Evolutionary conservation across 2,113 vertebrate species (phyloP).

Genomic region (Percopsis transmontana): DNA sequence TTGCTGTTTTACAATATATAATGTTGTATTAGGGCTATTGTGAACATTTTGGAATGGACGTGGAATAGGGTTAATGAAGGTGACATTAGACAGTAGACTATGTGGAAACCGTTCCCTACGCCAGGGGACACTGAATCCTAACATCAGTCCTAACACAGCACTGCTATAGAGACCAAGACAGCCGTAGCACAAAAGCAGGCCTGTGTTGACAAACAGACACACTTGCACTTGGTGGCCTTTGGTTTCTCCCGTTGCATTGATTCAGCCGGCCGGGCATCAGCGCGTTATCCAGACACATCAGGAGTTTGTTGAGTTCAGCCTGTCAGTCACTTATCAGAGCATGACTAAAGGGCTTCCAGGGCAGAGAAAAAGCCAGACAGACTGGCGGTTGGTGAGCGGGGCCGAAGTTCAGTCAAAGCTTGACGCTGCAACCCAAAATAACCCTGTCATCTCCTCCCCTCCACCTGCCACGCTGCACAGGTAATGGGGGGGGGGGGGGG

Average conservation of each 20-base stretch:
- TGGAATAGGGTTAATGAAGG: too few relatives aligned
- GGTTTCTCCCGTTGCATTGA: constrained; percentile 13
- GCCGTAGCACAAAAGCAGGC: background rate
- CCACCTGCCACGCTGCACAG: constrained; percentile 20
- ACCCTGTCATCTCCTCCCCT: constrained; percentile 43
- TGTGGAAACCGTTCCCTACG: too few relatives aligned
- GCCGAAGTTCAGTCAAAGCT: constrained; percentile 48
- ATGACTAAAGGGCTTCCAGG: constrained; percentile 51
- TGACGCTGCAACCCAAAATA: constrained; percentile 44
- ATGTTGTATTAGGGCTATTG: too few relatives aligned
- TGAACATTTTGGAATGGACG: too few relatives aligned
- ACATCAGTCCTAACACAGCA: too few relatives aligned
- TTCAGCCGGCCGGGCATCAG: constrained; percentile 30
- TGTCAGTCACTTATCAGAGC: constrained; percentile 41
- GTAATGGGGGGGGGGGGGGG: too few relatives aligned
- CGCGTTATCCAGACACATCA: constrained; percentile 17
- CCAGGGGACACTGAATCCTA: too few relatives aligned
- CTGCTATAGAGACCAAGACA: background rate
- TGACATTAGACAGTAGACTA: too few relatives aligned
- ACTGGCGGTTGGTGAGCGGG: too few relatives aligned
- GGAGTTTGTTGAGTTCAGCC: constrained; percentile 25
- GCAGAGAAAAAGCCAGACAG: too few relatives aligned
- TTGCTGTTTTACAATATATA: too few relatives aligned
- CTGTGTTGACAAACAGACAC: background rate
- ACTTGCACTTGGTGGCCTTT: background rate